phyloP scores from a whole-genome alignment of 2,113 vertebrate genomes.

The Micronycteris hirsuta region DNA sequence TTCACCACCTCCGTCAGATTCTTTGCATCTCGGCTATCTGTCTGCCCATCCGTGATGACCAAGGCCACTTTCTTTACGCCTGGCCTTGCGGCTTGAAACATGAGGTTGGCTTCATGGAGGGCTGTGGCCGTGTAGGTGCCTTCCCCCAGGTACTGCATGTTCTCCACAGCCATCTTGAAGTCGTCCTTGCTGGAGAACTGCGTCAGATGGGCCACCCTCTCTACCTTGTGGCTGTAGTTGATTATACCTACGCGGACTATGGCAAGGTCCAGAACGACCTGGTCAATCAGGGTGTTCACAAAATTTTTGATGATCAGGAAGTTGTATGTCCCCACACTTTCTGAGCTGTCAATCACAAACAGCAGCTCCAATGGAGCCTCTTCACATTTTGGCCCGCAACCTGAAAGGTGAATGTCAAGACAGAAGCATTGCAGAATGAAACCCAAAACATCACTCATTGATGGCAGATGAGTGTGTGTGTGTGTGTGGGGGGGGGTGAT shows the following conservation, averaged over 20 bases:
- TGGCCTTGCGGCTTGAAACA: constrained; percentile 78
- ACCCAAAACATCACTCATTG: background rate
- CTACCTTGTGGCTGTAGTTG: constrained; percentile 87
- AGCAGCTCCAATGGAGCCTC: constrained; percentile 87
- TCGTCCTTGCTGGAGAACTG: constrained; percentile 76
- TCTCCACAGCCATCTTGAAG: constrained; percentile 81
- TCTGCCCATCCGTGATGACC: constrained; percentile 87
- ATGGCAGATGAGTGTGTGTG: too few species aligned
- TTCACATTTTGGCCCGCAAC: constrained; percentile 87
- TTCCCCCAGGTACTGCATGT: constrained; percentile 88
- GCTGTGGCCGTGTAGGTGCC: constrained; percentile 88
- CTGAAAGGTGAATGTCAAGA: constrained; percentile 72
- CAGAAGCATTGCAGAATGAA: background rate
- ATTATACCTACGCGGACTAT: constrained; percentile 83
- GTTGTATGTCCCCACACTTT: constrained; percentile 89
- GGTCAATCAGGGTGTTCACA: constrained; percentile 84
- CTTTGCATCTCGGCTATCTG: constrained; percentile 79
- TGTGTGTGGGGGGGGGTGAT: too few species aligned
- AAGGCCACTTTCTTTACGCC: constrained; percentile 85
- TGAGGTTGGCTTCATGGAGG: constrained; percentile 77
- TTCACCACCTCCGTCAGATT: constrained; percentile 75
- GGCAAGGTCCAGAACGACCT: constrained; percentile 68
- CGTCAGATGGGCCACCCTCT: constrained; percentile 81
- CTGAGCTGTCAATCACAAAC: constrained; percentile 92
- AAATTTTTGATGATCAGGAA: constrained; percentile 89